Base-by-base conservation (phyloP, 2,797 vertebrate species). In the Falco berigora region DNA sequence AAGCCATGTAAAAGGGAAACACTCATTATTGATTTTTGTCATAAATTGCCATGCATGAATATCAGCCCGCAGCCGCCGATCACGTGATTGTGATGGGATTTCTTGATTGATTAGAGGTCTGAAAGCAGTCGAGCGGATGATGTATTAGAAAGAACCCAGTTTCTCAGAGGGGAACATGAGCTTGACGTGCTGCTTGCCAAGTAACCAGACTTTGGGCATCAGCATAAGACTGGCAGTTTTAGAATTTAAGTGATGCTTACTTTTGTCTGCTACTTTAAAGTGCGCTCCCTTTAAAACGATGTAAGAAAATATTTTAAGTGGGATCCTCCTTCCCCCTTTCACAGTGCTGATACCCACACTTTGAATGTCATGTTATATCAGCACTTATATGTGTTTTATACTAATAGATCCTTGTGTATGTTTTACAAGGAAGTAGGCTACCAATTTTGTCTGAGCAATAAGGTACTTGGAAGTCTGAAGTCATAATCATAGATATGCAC, bases 371-470 rank as follows among this genome's bases (percentile, higher is more conserved):
- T 55, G 20, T 71, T 95, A 20, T 68, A 77, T 85, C 86, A 92
- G 50, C 81, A 84, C 59, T 30, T 88, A 1, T 21, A 20, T 61
- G 38, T 88, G 56, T 72, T 92, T 92, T 89, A 68, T 36, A 63
- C 75, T 61, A 76, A 11, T 46, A 83, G 77, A 71, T 64, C 32
- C 47, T 74, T 50, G 27, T 32, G 67, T 69, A 46, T 71, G 46
- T 67, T 94, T 94, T 94, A 72, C 50, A 76, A 59, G 46, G 38
- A 82, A 88, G 83, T 8, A 92, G 68, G 36, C 68, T 97, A 95
- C 95, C 90, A 82, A 72, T 97, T 97, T 96, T 94, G 90, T 96
- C 95, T 95, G 92, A 97, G 91, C 94, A 63, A 44, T 96, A 93
- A 97, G 82, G 95, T 76, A 88, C 95, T 97, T 88, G 95, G 92